These are phyloP conservation scores for Rhinopomastus cyanomelas DNA, from an alignment of 2,113 vertebrate genomes.

Conservation along the genomic window DNA sequence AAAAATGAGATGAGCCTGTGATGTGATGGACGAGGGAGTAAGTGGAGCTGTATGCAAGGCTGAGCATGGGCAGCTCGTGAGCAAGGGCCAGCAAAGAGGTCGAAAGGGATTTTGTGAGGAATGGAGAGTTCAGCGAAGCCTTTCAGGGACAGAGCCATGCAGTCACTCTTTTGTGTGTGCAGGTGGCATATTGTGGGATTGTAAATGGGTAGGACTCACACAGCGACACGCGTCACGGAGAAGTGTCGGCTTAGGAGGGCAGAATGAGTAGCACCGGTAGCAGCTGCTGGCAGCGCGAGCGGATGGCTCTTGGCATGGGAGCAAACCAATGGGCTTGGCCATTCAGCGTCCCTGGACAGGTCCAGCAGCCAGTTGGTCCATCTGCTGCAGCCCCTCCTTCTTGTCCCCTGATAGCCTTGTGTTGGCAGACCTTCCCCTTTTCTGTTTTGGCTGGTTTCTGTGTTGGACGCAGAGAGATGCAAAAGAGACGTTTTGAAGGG, in stretches of 20 bases:
- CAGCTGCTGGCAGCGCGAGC: not conserved
- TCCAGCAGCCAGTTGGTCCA: not conserved
- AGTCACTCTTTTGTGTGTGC: not conserved
- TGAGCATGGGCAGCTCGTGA: not conserved
- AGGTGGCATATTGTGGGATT: not conserved
- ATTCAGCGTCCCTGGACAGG: rapidly evolving
- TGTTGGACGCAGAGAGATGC: rapidly evolving
- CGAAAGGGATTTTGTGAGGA: not conserved
- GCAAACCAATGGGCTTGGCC: not conserved
- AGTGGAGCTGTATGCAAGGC: not conserved
- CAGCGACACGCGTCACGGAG: not conserved
- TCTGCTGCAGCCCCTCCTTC: not conserved
- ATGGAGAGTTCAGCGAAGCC: not conserved
- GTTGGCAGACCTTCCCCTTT: not conserved
- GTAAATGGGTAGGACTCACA: not conserved
- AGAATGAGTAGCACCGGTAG: not conserved
- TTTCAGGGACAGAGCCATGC: not conserved
- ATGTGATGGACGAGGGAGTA: not conserved
- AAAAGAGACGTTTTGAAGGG: rapidly evolving
- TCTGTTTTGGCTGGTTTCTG: not conserved
- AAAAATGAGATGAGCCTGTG: not conserved
- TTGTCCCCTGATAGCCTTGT: rapidly evolving
- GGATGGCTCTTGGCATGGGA: not conserved
- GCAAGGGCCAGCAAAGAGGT: not conserved
- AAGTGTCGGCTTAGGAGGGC: not conserved